Conservation (phyloP, 2,888 invertebrate species). For the Dryadula phaetusa region DNA sequence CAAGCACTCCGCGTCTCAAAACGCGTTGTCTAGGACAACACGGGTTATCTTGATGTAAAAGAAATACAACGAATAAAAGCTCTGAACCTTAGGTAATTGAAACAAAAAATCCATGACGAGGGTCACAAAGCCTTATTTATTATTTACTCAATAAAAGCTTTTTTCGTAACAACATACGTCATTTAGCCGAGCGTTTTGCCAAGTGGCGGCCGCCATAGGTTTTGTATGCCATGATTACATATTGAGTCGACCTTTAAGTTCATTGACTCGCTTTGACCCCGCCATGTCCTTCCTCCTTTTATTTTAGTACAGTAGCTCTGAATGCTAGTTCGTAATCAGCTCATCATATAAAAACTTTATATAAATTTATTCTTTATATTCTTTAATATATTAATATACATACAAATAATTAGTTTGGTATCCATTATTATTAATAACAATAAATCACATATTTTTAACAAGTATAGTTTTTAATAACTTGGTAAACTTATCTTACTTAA, state of each 20-base stretch:
- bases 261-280: constrained; percentile 1
- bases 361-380: no score
- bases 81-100: background rate
- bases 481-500: no score
- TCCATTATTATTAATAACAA: no score
- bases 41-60: no score
- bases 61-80: background rate
- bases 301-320: background rate
- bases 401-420: no score
- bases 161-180: constrained; percentile 10
- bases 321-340: constrained; percentile 10
- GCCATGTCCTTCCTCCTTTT: constrained; percentile 11
- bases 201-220: constrained; percentile 36
- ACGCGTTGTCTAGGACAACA: no score
- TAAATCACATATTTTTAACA: no score
- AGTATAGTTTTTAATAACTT: no score
- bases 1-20: no score
- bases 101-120: background rate
- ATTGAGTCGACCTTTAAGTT: constrained; percentile 7
- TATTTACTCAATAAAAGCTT: background rate
- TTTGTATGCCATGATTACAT: constrained; percentile 14
- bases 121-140: constrained; percentile 15
- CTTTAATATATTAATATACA: no score
- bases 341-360: no score
- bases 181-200: constrained; percentile 29